These are phyloP conservation scores for Cynopterus sphinx DNA, from an alignment of 2,797 vertebrate species.

Conservation along the genomic window DNA sequence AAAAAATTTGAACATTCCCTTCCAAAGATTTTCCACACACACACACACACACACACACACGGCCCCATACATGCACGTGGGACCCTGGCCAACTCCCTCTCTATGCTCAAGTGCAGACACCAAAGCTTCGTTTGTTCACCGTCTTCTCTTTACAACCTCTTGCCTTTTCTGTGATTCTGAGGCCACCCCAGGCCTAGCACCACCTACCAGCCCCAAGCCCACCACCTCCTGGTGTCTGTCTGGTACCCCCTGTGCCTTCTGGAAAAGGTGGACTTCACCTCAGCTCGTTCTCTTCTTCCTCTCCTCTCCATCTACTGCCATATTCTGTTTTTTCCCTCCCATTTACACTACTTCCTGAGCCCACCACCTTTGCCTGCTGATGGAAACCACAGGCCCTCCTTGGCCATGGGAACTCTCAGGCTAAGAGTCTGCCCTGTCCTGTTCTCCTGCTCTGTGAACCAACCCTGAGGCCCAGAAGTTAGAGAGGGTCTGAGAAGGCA, in stretches of 20 bases:
- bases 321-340: background rate
- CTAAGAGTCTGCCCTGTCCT: background rate
- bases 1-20: background rate
- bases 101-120: background rate
- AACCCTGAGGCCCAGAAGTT: background rate
- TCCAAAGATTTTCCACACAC: background rate
- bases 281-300: background rate
- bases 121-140: background rate
- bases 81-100: background rate
- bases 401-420: background rate
- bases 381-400: background rate
- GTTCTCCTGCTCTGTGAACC: background rate
- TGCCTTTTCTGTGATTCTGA: background rate
- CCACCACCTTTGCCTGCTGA: background rate
- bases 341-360: background rate
- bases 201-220: no score
- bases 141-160: background rate
- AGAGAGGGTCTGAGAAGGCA: background rate
- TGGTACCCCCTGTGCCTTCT: background rate
- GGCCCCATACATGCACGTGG: fast-evolving
- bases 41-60: background rate
- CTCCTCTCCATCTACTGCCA: no score
- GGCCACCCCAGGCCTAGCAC: background rate
- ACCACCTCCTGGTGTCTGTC: background rate
- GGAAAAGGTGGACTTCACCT: background rate